Percentiles rank a stretch among this genome's conserved stretches.
These are phyloP conservation scores for Cladorhizidae sp. DNA, from an alignment of 37 sponge, comb jelly and placozoan species.

Conservation along the genomic window DNA sequence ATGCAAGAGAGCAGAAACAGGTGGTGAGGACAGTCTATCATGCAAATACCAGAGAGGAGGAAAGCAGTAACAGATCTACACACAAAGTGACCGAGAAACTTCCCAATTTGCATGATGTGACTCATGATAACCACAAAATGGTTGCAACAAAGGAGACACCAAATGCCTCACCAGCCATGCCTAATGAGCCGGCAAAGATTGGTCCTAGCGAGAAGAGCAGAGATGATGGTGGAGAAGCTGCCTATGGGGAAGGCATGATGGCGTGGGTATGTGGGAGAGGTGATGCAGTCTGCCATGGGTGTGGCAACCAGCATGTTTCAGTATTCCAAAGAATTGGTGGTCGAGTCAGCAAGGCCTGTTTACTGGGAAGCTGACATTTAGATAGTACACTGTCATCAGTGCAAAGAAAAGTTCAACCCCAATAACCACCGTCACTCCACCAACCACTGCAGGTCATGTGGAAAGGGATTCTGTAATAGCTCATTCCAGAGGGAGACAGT, in stretches of 20 bases:
- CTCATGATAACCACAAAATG: too few species aligned
- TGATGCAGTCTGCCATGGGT: conserved; percentile 56
- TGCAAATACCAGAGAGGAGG: too few species aligned
- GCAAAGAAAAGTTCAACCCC: conserved; percentile 46
- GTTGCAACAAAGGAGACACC: too few species aligned
- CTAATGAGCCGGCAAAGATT: not conserved
- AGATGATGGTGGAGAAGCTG: too few species aligned
- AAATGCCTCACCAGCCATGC: too few species aligned
- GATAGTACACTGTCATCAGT: conserved; percentile 66
- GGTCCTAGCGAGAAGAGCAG: too few species aligned
- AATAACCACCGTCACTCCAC: not conserved
- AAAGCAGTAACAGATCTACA: too few species aligned
- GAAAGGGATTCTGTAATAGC: conserved; percentile 92
- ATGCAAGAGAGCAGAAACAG: not conserved
- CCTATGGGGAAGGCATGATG: conserved; percentile 34
- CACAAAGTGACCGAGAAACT: too few species aligned
- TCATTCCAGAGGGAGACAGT: conserved; percentile 73
- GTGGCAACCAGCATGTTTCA: conserved; percentile 60
- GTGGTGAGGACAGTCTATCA: too few species aligned
- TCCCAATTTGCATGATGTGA: too few species aligned
- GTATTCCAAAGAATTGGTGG: conserved; percentile 62
- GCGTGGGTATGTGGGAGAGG: conserved; percentile 82
- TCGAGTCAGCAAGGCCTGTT: conserved; percentile 85
- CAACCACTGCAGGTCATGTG: conserved; percentile 93
- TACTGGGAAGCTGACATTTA: conserved; percentile 89